Percentiles rank a stretch among this genome's conserved stretches.
Evolutionary conservation across 1,140 invertebrate genomes (phyloP).

Genomic region (Anastrepha ludens): DNA sequence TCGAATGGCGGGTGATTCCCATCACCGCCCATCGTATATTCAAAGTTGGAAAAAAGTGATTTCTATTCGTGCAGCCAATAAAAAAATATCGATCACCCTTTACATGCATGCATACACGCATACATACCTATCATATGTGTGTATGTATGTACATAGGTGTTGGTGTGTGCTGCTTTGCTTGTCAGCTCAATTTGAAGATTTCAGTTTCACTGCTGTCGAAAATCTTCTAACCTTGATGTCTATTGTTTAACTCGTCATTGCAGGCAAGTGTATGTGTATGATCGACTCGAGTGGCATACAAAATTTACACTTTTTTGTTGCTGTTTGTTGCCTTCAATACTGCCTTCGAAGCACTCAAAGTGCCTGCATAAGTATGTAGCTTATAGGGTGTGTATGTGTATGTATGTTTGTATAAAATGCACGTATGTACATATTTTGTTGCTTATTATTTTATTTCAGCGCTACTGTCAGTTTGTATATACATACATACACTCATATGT

Average conservation of each 20-base stretch:
- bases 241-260: slow-evolving; percentile 7
- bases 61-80: no score
- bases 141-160: background rate
- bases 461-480: no score
- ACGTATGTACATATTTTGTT: background rate
- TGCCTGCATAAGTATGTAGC: background rate
- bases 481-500: background rate
- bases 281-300: slow-evolving; percentile 49
- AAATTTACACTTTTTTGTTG: slow-evolving; percentile 15
- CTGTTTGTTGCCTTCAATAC: background rate
- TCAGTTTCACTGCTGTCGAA: slow-evolving; percentile 11
- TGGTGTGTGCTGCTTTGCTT: background rate
- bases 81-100: no score
- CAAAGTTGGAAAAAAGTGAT: no score
- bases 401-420: no score
- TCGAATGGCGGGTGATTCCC: no score
- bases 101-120: background rate
- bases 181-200: slow-evolving; percentile 39
- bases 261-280: background rate
- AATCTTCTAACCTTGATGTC: slow-evolving; percentile 45
- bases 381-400: no score
- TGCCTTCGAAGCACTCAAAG: slow-evolving; percentile 6
- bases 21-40: no score
- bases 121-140: background rate
- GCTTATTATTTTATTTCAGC: background rate